Conservation (phyloP, 1,140 invertebrate species). For the Macrostomum lignano region DNA sequence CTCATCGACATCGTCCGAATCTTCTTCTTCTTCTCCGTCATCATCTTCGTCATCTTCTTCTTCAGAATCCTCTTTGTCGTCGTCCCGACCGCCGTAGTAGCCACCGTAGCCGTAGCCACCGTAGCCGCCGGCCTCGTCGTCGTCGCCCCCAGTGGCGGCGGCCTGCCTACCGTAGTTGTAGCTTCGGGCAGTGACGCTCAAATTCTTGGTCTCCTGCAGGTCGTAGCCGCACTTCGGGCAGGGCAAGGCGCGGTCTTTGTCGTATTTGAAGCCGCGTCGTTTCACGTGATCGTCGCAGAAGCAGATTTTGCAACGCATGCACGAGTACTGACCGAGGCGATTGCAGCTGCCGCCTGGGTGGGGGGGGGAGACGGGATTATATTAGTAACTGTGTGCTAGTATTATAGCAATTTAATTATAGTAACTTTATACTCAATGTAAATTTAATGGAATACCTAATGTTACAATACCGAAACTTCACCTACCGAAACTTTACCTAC, state of each 20-base stretch:
- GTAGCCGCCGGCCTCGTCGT: slow-evolving; percentile 22
- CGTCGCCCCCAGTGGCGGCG: slow-evolving; percentile 23
- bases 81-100: slow-evolving; percentile 19
- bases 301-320: slow-evolving; percentile 54
- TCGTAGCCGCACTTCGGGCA: slow-evolving; percentile 77
- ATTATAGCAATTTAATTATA: no score
- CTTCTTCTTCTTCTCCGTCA: no score
- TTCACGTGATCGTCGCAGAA: slow-evolving; percentile 84
- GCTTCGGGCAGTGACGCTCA: slow-evolving; percentile 39
- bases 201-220: slow-evolving; percentile 62
- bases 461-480: no score
- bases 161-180: slow-evolving; percentile 29
- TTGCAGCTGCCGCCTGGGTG: slow-evolving; percentile 66
- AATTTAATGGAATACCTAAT: no score
- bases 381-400: no score
- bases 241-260: slow-evolving; percentile 54
- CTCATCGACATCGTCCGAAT: no score
- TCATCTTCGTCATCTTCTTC: slow-evolving; percentile 33
- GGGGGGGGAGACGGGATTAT: no score
- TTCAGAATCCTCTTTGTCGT: slow-evolving; percentile 29
- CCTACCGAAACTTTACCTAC: no score
- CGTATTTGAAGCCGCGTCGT: slow-evolving; percentile 66
- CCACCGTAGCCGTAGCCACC: slow-evolving; percentile 15
- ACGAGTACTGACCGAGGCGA: slow-evolving; percentile 66
- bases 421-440: no score